These are phyloP conservation scores for Madoqua kirkii DNA, from an alignment of 2,113 vertebrate genomes.

Conservation along the genomic window DNA sequence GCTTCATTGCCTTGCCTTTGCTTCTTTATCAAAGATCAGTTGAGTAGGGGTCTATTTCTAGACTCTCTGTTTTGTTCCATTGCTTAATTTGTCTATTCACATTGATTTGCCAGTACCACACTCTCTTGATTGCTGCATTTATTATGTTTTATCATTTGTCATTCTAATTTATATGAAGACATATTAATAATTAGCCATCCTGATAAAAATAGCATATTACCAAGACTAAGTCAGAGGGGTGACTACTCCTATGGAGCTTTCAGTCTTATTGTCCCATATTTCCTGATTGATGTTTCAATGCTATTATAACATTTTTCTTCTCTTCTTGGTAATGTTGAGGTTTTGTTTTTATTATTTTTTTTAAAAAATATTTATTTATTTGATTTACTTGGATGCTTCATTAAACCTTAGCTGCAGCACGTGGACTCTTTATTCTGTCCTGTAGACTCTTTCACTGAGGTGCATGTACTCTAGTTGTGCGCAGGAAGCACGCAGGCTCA, in stretches of 20 bases:
- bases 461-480: not conserved
- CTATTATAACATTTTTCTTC: not conserved
- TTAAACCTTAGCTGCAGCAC: not conserved
- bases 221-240: not conserved
- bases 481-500: not conserved
- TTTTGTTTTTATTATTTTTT: not conserved
- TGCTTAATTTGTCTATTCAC: not conserved
- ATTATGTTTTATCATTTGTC: not conserved
- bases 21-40: not conserved
- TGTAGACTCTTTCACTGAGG: not conserved
- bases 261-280: not conserved
- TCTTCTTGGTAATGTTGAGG: not conserved
- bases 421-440: not conserved
- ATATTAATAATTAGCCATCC: not conserved
- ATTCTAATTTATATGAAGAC: not conserved
- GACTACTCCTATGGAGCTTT: not conserved
- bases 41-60: not conserved
- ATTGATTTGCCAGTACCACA: not conserved
- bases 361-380: not conserved
- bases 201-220: not conserved
- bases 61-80: not conserved
- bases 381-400: not conserved
- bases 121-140: not conserved
- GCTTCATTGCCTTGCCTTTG: not conserved
- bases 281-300: not conserved